phyloP scores from a whole-genome alignment of 1,140 invertebrate species.

The Pinna nobilis region DNA sequence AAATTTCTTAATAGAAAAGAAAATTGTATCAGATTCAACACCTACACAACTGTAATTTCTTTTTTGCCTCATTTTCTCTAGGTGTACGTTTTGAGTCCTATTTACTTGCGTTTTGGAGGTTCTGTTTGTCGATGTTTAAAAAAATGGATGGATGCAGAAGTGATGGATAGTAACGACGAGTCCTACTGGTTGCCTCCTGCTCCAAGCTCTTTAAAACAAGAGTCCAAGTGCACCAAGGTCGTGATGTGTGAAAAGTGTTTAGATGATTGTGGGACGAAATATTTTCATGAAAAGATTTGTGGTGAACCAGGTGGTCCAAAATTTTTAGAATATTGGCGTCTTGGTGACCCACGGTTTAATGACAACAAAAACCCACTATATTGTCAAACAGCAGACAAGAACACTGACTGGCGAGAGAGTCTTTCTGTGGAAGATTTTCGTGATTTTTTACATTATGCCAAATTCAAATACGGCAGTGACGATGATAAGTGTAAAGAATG shows the following conservation, averaged over 20 bases:
- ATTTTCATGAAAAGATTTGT: conserved; percentile 51
- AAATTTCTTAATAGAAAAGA: too few relatives aligned
- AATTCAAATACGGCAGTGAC: conserved; percentile 42
- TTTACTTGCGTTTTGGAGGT: conserved; percentile 64
- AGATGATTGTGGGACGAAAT: conserved; percentile 54
- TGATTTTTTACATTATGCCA: conserved; percentile 56
- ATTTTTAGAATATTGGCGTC: conserved; percentile 49
- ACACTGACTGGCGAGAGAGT: conserved; percentile 53
- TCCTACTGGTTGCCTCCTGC: conserved; percentile 56
- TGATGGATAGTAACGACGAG: conserved; percentile 52
- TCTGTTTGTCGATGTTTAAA: conserved; percentile 59
- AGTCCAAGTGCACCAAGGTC: conserved; percentile 24
- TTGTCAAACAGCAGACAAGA: conserved; percentile 19
- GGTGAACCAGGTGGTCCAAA: conserved; percentile 44
- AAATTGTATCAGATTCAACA: too few relatives aligned
- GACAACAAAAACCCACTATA: conserved; percentile 59
- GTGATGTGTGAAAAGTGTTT: conserved; percentile 54
- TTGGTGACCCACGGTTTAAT: conserved; percentile 58
- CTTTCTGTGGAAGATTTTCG: conserved; percentile 50
- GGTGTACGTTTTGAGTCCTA: conserved; percentile 62
- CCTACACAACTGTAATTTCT: too few relatives aligned
- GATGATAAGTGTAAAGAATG: conserved; percentile 54
- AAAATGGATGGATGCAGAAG: conserved; percentile 54
- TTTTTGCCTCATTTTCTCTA: conserved; percentile 10
- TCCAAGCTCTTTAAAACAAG: background rate